These are phyloP conservation scores for Bradysia coprophila DNA, from an alignment of 1,140 invertebrate species.

Conservation along the genomic window DNA sequence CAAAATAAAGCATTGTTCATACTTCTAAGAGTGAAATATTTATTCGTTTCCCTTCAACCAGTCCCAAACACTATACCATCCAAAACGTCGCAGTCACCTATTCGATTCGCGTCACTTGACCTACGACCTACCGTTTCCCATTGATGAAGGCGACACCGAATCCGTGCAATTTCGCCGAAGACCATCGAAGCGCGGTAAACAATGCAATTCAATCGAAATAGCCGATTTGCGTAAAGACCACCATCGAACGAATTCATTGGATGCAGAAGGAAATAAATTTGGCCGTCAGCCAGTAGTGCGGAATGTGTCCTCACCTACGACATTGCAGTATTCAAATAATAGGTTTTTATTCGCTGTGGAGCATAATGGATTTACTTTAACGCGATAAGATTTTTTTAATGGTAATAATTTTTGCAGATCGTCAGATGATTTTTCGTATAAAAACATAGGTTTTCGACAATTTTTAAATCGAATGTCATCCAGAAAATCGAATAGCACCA, in stretches of 20 bases:
- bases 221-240: neutral
- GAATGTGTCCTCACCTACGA: conserved; percentile 13
- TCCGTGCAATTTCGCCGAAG: conserved; percentile 18
- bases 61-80: conserved; percentile 16
- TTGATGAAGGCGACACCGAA: conserved; percentile 33
- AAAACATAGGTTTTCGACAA: conserved; percentile 14
- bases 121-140: conserved; percentile 37
- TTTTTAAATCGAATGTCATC: conserved; percentile 22
- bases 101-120: conserved; percentile 36
- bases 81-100: conserved; percentile 14
- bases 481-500: conserved; percentile 15
- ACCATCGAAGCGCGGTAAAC: neutral
- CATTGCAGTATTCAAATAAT: neutral
- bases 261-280: neutral
- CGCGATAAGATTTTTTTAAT: too few species aligned
- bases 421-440: too few species aligned
- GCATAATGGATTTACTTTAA: too few species aligned
- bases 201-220: neutral
- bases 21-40: too few species aligned
- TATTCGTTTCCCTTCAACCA: too few species aligned
- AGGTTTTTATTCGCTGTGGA: too few species aligned
- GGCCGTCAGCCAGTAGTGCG: conserved; percentile 13
- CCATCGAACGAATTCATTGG: conserved; percentile 4
- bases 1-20: too few species aligned
- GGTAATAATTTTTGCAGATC: too few species aligned